A percentile compares a stretch with the other conserved stretches of the same genome.
These are phyloP conservation scores for Pristionchus exspectatus DNA, from an alignment of 2,888 invertebrate species.

Conservation along the genomic window DNA sequence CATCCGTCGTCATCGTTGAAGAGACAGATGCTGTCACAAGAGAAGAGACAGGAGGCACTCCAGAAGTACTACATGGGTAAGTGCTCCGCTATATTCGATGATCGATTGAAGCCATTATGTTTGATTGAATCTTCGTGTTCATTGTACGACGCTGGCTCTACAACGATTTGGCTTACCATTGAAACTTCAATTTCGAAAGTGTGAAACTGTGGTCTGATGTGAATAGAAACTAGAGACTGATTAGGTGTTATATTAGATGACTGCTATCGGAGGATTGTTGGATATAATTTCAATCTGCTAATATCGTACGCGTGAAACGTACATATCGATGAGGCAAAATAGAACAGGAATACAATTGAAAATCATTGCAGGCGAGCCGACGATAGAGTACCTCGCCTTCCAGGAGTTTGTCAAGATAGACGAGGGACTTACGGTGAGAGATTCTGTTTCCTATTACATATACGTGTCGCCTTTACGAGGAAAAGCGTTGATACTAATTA, in stretches of 20 bases:
- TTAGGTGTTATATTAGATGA: not conserved
- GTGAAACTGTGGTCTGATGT: no score
- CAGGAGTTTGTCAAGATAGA: slow-evolving; percentile 75
- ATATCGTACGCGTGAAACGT: not conserved
- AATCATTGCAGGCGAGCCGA: slow-evolving; percentile 59
- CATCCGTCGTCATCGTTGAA: slow-evolving; percentile 71
- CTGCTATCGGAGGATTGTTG: not conserved
- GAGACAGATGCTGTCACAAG: slow-evolving; percentile 42
- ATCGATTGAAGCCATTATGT: not conserved
- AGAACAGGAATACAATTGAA: not conserved
- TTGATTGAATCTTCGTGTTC: not conserved
- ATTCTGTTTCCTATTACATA: no score
- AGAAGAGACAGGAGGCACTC: slow-evolving; percentile 23
- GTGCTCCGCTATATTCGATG: not conserved
- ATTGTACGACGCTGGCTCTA: no score
- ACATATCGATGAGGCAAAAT: not conserved
- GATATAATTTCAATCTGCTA: not conserved
- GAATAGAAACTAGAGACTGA: no score
- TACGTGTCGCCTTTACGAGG: no score
- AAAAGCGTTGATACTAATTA: no score
- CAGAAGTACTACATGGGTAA: slow-evolving; percentile 50
- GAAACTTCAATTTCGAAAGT: no score
- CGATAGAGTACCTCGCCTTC: slow-evolving; percentile 72
- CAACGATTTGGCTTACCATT: no score
- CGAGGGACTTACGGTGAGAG: slow-evolving; percentile 68